Base-by-base conservation (phyloP, 92 coral and sea anemone genomes). In the Hydrozoanthus gracilis region DNA sequence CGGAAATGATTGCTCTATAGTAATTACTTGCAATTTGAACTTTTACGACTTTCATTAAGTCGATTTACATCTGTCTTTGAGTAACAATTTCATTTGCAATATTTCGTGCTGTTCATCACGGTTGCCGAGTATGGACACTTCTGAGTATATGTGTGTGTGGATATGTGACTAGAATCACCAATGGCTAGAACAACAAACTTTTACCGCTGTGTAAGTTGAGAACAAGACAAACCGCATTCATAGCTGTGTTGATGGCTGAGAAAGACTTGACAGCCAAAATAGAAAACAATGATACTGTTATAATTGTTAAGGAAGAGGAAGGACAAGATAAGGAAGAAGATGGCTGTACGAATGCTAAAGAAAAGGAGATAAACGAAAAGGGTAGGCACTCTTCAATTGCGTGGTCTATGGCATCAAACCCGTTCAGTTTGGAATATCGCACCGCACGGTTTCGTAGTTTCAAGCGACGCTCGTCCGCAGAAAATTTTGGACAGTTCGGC, bases 401-500 rank as follows among this genome's bases (percentile, higher is more conserved):
- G 44, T 87, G 91, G 86, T 90, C 93, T 13, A 51, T 75, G 51
- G 84, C 61, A 13, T 73, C 84, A 14, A 51, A 73, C 6, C 51
- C 88, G 15, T 68, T 58, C 51, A 74, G 18, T 12, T 49, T 4
- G 3, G 77, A 68, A 17, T 14, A 18, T 4, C 86, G 76, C 14
- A 60, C 20, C 45, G 83, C 69, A 62, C 79, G 82, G 86, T 94
- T 94, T 82, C 91, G 98, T 13, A 88, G 91, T 11, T 78, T 94
- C 14, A 88, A 92, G 79, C 82, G 98, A 48, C 93, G 98, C 7
- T 92, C 98, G 17, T 94, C 98, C 15, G 93, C 91, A 7, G 98
- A 94, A 79, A 94, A 94, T 71, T 94, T 94, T 88, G 98, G 98
- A 60, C 98, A 94, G 65, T 94, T 94, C 83, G 98, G 98, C 11